Conservation (phyloP, 2,113 vertebrate species). For the Dendrocopos noguchii region DNA sequence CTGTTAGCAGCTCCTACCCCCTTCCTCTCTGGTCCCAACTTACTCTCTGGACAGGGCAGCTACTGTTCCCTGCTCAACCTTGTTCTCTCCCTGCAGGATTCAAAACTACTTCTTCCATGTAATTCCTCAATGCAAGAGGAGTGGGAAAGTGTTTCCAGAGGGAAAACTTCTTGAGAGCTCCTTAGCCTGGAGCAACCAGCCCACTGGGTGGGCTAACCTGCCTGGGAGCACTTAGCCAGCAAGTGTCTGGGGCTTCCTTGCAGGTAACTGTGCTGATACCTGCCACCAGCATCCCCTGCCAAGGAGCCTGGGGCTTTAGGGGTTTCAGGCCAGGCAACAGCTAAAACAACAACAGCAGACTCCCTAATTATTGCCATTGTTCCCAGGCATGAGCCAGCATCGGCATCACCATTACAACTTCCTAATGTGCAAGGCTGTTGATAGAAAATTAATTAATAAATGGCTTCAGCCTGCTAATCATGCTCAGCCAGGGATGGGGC, state of each 20-base stretch:
- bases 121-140: not conserved
- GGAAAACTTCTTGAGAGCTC: not conserved
- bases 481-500: not conserved
- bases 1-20: accelerated
- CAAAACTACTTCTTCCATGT: not conserved
- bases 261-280: not conserved
- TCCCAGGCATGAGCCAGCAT: not conserved
- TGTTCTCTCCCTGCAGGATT: not conserved
- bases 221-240: not conserved
- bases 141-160: not conserved
- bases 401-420: not conserved
- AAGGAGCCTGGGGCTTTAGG: not conserved
- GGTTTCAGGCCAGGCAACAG: not conserved
- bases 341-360: not conserved
- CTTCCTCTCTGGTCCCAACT: not conserved
- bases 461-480: not conserved
- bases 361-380: not conserved
- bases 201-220: not conserved
- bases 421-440: not conserved
- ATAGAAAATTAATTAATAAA: not conserved
- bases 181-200: not conserved
- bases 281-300: not conserved
- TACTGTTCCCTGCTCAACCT: not conserved
- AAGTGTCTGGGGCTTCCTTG: not conserved
- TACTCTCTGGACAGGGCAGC: no score